Evolutionary conservation across 2,113 vertebrate genomes (phyloP).

Genomic region (Amphilophus citrinellus): DNA sequence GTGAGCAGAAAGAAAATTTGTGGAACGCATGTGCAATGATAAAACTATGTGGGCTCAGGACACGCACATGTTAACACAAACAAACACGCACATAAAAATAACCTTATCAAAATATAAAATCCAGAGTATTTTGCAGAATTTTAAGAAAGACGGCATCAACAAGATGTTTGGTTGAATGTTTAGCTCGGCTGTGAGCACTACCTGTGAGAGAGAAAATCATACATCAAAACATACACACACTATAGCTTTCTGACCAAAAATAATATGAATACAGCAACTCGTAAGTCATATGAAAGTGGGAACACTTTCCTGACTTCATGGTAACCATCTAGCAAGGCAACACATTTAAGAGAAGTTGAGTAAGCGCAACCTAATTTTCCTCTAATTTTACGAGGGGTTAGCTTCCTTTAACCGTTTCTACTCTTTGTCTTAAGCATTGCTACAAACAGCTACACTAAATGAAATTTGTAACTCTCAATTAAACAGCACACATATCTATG

Average conservation of each 20-base stretch:
- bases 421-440: background rate
- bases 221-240: background rate
- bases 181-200: background rate
- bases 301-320: background rate
- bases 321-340: background rate
- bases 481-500: background rate
- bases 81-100: background rate
- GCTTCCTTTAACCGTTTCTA: background rate
- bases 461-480: background rate
- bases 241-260: background rate
- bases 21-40: conserved; percentile 30
- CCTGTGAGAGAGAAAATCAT: fast-evolving
- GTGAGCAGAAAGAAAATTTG: conserved; percentile 39
- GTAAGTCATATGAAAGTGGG: background rate
- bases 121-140: no score
- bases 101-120: background rate
- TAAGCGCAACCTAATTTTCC: background rate
- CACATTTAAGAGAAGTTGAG: background rate
- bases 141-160: no score
- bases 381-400: background rate
- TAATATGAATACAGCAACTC: background rate
- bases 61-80: background rate
- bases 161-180: background rate
- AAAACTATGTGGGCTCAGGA: conserved; percentile 19
- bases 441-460: background rate